Percentiles rank a stretch among this genome's conserved stretches.
These are phyloP conservation scores for Scaptomyza graminum DNA, from an alignment of 1,140 invertebrate genomes.

Conservation along the genomic window DNA sequence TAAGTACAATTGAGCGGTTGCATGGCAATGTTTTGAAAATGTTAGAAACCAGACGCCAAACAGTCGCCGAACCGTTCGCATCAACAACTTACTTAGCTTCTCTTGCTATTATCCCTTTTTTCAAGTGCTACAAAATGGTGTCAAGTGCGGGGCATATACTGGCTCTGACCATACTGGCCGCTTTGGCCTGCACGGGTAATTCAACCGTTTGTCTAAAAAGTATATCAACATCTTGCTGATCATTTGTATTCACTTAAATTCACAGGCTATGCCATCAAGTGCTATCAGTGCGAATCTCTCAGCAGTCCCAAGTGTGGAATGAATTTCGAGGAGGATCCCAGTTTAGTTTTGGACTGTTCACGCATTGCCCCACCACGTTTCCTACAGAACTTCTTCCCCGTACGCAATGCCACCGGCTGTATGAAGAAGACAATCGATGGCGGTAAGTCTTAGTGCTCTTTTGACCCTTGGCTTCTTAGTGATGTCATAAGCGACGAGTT, in stretches of 20 bases:
- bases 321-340: conserved; percentile 60
- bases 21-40: conserved; percentile 11
- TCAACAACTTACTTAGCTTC: conserved; percentile 21
- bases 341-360: conserved; percentile 57
- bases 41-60: conserved; percentile 32
- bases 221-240: neutral
- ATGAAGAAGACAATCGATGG: conserved; percentile 70
- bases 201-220: conserved; percentile 8
- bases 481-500: conserved; percentile 20
- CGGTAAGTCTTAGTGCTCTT: conserved; percentile 56
- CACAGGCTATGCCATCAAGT: conserved; percentile 71
- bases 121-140: conserved; percentile 60
- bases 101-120: conserved; percentile 1
- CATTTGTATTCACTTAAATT: neutral
- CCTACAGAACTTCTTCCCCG: conserved; percentile 51
- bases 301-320: conserved; percentile 60
- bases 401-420: conserved; percentile 76
- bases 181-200: conserved; percentile 65
- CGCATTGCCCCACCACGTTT: conserved; percentile 57
- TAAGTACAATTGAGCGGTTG: neutral
- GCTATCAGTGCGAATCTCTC: conserved; percentile 72
- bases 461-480: conserved; percentile 12
- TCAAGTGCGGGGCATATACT: conserved; percentile 63
- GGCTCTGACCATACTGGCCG: conserved; percentile 65
- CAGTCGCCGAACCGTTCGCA: conserved; percentile 43